Evolutionary conservation across 2,888 invertebrate species (phyloP).

Genomic region (Lepidonotus clava): DNA sequence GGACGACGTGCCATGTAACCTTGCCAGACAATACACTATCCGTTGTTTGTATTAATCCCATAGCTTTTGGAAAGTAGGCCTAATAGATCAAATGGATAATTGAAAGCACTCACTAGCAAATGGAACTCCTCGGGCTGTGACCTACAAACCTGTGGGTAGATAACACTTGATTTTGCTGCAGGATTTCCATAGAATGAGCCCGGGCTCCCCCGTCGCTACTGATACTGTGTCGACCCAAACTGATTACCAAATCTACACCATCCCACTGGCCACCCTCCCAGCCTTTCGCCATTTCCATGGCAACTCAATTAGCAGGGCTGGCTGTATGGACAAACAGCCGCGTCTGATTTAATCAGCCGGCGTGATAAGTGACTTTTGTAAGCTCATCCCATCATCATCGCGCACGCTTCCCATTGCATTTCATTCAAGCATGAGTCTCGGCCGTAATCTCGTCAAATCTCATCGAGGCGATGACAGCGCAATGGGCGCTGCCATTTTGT

Average conservation of each 20-base stretch:
- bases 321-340: constrained; percentile 37
- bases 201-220: background rate
- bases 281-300: constrained; percentile 33
- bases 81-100: no score
- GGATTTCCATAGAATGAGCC: background rate
- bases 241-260: constrained; percentile 29
- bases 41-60: no score
- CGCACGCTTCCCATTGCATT: constrained; percentile 44
- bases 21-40: no score
- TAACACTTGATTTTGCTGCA: constrained; percentile 14
- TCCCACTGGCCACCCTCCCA: background rate
- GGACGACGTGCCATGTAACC: no score
- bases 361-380: constrained; percentile 54
- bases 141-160: background rate
- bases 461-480: constrained; percentile 33
- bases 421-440: constrained; percentile 35
- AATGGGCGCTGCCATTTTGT: constrained; percentile 35
- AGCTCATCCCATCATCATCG: constrained; percentile 36
- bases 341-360: constrained; percentile 37
- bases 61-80: no score
- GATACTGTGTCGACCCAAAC: constrained; percentile 9
- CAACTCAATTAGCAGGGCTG: constrained; percentile 44
- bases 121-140: no score
- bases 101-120: no score
- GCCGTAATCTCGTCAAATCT: constrained; percentile 43